Percentiles rank a stretch among this genome's conserved stretches.
Evolutionary conservation across 2,888 invertebrate species (phyloP).

Genomic region (Eupithecia centaureata): DNA sequence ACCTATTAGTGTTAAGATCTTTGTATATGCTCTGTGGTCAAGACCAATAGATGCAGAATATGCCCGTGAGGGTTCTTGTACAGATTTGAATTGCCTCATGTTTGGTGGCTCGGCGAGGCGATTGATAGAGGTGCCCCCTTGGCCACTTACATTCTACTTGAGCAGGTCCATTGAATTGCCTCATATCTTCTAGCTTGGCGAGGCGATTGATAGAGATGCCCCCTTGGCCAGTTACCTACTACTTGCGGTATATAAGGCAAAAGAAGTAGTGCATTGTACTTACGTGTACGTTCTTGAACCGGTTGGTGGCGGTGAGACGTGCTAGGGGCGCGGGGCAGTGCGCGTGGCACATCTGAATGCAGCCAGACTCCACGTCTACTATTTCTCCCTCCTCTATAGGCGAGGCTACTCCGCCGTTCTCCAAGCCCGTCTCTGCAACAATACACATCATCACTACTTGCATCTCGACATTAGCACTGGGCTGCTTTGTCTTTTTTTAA

Average conservation of each 20-base stretch:
- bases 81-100: too few species aligned
- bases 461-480: neutral
- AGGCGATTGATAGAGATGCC: too few species aligned
- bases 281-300: constrained; percentile 92
- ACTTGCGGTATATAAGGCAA: neutral
- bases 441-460: neutral
- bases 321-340: constrained; percentile 76
- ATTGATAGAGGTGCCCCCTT: too few species aligned
- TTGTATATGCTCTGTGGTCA: too few species aligned
- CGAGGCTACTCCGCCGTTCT: constrained; percentile 44
- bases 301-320: constrained; percentile 87
- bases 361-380: constrained; percentile 53
- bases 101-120: too few species aligned
- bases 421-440: constrained; percentile 42
- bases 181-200: too few species aligned
- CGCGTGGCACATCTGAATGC: constrained; percentile 63
- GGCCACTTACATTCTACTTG: too few species aligned
- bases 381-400: constrained; percentile 49
- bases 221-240: neutral
- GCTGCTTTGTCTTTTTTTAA: too few species aligned
- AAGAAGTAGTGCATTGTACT: constrained; percentile 56
- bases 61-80: too few species aligned
- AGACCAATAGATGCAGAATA: too few species aligned
- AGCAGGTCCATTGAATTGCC: too few species aligned
- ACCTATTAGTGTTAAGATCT: too few species aligned